Conservation (phyloP, 2,113 vertebrate genomes). For the Hemiscyllium ocellatum region DNA sequence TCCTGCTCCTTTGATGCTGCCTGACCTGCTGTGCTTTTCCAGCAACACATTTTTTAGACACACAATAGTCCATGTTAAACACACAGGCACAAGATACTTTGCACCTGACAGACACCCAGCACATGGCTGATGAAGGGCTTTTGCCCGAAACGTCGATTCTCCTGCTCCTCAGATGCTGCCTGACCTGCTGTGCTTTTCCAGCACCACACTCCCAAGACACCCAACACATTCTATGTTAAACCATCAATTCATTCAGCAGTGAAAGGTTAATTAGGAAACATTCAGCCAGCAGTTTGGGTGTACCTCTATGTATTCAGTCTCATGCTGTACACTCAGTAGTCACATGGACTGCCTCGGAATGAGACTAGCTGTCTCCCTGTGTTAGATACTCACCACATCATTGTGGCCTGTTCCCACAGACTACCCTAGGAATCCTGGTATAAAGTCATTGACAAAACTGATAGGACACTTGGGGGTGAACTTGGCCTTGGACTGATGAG, state of each 20-base stretch:
- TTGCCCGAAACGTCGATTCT: no score
- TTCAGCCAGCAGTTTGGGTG: no score
- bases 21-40: no score
- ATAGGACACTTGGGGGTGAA: not conserved
- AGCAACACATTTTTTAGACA: no score
- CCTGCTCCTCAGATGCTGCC: no score
- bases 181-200: no score
- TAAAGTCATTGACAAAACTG: not conserved
- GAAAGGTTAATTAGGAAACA: not conserved
- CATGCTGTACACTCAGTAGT: not conserved
- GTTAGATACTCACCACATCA: not conserved
- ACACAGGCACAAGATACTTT: not conserved
- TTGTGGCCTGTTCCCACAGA: not conserved
- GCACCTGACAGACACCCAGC: not conserved
- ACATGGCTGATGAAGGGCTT: no score
- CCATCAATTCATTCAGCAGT: not conserved
- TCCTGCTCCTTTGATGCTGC: no score
- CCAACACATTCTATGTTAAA: not conserved
- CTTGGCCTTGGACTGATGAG: not conserved
- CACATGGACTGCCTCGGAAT: not conserved
- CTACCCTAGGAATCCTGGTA: not conserved
- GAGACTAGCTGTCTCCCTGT: not conserved
- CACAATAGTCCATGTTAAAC: not conserved
- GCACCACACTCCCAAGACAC: not conserved
- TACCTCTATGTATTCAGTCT: not conserved